Conservation (phyloP, 2,888 invertebrate genomes). For the Catocala nupta region DNA sequence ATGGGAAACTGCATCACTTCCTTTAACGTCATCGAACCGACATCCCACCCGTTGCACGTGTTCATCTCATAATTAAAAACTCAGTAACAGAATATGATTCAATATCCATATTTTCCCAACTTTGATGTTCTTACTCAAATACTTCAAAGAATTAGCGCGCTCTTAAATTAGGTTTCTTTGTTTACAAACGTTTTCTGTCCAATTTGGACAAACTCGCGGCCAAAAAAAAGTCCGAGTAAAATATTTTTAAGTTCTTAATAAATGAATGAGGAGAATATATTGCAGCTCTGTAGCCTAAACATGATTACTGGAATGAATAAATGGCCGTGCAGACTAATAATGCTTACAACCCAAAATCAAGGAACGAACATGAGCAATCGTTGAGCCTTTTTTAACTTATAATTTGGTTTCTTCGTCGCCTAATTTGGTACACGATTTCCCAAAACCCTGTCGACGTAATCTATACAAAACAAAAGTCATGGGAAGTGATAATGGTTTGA, state of each 20-base stretch:
- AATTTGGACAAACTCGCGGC: conserved; percentile 19
- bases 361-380: not conserved
- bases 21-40: conserved; percentile 59
- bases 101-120: conserved; percentile 10
- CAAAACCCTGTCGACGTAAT: conserved; percentile 9
- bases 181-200: conserved; percentile 21
- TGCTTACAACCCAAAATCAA: not conserved
- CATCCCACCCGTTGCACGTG: conserved; percentile 35
- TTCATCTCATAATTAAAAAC: conserved; percentile 34
- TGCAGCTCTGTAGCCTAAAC: conserved; percentile 9
- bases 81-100: conserved; percentile 22
- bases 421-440: conserved; percentile 2
- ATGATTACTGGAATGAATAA: conserved; percentile 3
- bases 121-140: conserved; percentile 22
- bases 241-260: conserved; percentile 2
- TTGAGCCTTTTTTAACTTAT: not conserved
- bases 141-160: conserved; percentile 32
- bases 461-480: conserved; percentile 37
- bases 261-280: conserved; percentile 3
- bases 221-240: conserved; percentile 1
- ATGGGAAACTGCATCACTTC: conserved; percentile 69
- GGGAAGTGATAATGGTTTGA: conserved; percentile 36
- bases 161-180: conserved; percentile 25
- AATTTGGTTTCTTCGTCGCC: not conserved
- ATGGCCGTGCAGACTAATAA: conserved; percentile 4